Conservation (phyloP, 2,888 invertebrate genomes). For the Phyllotreta cruciferae region DNA sequence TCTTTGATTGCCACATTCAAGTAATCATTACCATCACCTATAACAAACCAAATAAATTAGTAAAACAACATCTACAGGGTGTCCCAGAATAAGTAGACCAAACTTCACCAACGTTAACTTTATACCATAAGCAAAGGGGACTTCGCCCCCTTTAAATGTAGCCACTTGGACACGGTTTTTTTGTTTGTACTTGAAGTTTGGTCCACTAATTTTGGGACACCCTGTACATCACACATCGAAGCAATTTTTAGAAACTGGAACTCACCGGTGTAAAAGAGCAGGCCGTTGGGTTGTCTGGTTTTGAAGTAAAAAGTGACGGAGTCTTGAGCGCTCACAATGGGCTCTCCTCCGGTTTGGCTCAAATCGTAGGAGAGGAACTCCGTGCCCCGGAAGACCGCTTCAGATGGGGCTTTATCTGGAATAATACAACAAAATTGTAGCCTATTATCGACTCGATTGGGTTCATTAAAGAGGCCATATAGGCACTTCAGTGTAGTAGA, state of each 20-base stretch:
- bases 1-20: conserved; percentile 87
- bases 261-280: conserved; percentile 91
- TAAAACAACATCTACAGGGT: too few species aligned
- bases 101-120: too few species aligned
- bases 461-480: too few species aligned
- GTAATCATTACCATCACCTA: conserved; percentile 89
- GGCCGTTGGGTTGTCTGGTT: conserved; percentile 87
- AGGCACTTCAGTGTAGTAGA: too few species aligned
- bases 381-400: conserved; percentile 90
- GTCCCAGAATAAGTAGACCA: too few species aligned
- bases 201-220: too few species aligned
- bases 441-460: background rate
- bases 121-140: too few species aligned
- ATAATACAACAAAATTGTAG: conserved; percentile 44
- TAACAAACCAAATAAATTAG: too few species aligned
- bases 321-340: conserved; percentile 89
- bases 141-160: too few species aligned
- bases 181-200: too few species aligned
- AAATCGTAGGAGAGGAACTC: conserved; percentile 93
- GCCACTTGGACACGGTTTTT: too few species aligned
- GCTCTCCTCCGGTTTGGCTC: conserved; percentile 84
- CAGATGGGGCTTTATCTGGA: conserved; percentile 90
- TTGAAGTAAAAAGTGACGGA: conserved; percentile 91
- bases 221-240: too few species aligned
- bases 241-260: background rate